Base-by-base conservation (phyloP, 1,140 invertebrate species). In the Hormaphis cornu region DNA sequence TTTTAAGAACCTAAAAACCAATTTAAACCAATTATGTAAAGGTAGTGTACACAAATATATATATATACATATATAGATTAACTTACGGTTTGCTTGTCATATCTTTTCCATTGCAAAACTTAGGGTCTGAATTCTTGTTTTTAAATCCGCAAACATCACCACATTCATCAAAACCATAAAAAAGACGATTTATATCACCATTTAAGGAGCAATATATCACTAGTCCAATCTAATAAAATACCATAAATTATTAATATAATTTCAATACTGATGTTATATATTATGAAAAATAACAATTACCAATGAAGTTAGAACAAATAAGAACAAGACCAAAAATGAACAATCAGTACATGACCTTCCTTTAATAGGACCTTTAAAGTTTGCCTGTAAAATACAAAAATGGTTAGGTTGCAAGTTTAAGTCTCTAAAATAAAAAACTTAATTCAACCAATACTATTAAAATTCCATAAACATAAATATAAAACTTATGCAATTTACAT, bases 141-240 rank as follows among this genome's bases (percentile, higher is more conserved):
- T 82, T 81, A 50, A 77, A 79, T 7, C 86, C 85, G 74, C 87
- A 89, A 53, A 87, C 77, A 74, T 87, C 85, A 3, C 83, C 86
- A 74, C 84, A 87, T 73, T 84, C 82, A 73, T 88, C 86, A 71
- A 84, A 85, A 10, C 87, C 87, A 75, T 86, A 82, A 37, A 87
- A 75, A 14, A 88, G 76, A 22, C 86, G 77, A 71, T 81, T 79
- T 40, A 84, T 79, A 72, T 87, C 82, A 5, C 82, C 70, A 46
- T 71, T 52, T 20, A 4, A 3, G 14, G 59, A 24, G 24, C 44
- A 42, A 18, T 52, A 42, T 16, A 69, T 42, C 0, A 52, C 48
- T 20, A 52, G 35, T 52, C 44, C 44, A 56, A 46, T 44, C 33
- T 40, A 42, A 24, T 44, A 46, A 7, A 28, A 48, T 33, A 35